phyloP scores from a whole-genome alignment of 1,140 invertebrate genomes.

The Polypedilum pembai region DNA sequence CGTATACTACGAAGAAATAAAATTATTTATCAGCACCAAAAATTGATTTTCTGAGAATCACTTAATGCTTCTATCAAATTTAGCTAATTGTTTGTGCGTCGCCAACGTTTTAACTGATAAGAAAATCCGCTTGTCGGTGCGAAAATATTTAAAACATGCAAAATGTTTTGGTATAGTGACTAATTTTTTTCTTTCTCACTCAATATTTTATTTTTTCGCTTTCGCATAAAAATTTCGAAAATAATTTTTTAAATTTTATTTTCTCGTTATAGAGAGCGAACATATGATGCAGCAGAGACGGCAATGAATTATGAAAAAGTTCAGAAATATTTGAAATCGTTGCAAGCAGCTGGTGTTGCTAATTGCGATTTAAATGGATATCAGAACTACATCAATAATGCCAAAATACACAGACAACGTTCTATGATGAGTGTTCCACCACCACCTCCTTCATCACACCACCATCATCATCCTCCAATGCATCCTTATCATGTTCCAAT shows the following conservation, averaged over 20 bases:
- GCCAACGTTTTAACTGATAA: neutral
- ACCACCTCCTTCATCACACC: neutral
- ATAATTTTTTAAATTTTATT: neutral
- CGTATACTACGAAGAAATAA: neutral
- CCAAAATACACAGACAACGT: neutral
- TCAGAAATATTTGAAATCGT: slow-evolving; percentile 22
- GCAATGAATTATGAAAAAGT: slow-evolving; percentile 20
- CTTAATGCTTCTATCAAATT: neutral
- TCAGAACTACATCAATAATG: slow-evolving; percentile 3
- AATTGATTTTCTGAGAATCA: neutral
- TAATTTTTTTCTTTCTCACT: neutral
- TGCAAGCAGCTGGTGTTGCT: neutral
- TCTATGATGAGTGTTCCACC: neutral
- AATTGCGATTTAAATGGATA: slow-evolving; percentile 23
- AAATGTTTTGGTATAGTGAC: neutral
- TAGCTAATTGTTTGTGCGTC: neutral
- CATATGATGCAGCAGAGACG: slow-evolving; percentile 29
- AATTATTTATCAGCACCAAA: neutral
- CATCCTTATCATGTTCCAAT: neutral
- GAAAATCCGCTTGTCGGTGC: neutral
- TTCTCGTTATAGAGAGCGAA: slow-evolving; percentile 34
- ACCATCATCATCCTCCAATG: neutral
- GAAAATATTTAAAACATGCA: neutral
- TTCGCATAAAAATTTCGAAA: neutral
- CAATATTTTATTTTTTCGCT: neutral